Conservation (phyloP, 2,888 invertebrate species). For the Carterocephalus palaemon region DNA sequence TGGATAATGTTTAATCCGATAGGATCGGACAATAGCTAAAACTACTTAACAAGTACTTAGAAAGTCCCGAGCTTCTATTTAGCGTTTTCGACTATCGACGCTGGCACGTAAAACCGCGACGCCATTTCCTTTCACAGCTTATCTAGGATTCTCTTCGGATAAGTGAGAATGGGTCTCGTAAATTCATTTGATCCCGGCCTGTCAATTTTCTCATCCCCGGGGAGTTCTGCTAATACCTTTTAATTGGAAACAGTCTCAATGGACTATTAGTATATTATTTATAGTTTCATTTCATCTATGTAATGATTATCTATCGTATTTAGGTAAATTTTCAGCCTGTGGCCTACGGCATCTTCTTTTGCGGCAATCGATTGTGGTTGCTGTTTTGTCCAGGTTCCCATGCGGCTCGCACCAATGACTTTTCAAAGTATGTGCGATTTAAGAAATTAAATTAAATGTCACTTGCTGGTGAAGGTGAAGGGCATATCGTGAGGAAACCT, state of each 20-base stretch:
- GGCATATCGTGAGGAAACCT: no score
- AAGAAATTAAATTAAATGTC: no score
- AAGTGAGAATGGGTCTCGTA: conserved; percentile 44
- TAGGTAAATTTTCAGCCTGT: no score
- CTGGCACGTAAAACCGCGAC: conserved; percentile 12
- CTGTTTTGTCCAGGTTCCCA: no score
- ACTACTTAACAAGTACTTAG: not conserved
- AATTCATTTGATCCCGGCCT: conserved; percentile 51
- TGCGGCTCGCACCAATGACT: no score
- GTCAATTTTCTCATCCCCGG: conserved; percentile 45
- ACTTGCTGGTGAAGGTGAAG: no score
- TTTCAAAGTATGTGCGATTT: no score
- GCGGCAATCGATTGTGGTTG: no score
- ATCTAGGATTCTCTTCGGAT: conserved; percentile 41
- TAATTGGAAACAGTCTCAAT: conserved; percentile 53
- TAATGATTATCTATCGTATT: no score
- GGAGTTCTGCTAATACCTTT: conserved; percentile 48
- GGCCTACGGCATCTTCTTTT: no score
- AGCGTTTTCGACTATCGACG: conserved; percentile 11
- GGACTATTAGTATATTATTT: conserved; percentile 3
- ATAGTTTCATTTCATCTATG: no score
- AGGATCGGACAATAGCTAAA: not conserved
- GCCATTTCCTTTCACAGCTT: conserved; percentile 40
- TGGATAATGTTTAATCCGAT: not conserved
- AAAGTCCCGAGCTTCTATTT: conserved; percentile 1